A percentile compares a stretch with the other conserved stretches of the same genome.
These are phyloP conservation scores for Eupelmus urozonus DNA, from an alignment of 2,888 invertebrate genomes.

Conservation along the genomic window DNA sequence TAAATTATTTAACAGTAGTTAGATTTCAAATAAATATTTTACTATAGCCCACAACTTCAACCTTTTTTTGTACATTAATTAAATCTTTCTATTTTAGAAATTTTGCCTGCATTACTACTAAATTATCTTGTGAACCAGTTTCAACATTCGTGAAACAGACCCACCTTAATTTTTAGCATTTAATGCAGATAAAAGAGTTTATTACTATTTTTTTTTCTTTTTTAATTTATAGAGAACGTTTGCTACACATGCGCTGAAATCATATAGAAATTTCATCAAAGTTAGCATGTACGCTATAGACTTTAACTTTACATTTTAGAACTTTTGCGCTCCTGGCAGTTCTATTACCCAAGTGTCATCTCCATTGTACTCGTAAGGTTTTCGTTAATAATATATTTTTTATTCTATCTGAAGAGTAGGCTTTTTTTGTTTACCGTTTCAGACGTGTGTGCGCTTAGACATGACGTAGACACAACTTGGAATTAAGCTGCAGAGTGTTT, in stretches of 20 bases:
- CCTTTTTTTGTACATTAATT: no score
- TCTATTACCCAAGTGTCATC: constrained; percentile 63
- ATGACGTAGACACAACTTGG: constrained; percentile 62
- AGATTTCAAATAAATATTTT: no score
- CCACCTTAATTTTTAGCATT: constrained; percentile 46
- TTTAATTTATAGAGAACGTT: constrained; percentile 26
- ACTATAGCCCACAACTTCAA: no score
- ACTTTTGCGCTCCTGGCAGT: constrained; percentile 67
- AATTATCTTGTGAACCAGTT: background rate
- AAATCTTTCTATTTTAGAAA: background rate
- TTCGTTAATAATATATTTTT: constrained; percentile 25
- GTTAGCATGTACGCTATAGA: constrained; percentile 35
- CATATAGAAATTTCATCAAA: constrained; percentile 40
- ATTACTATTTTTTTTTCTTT: constrained; percentile 8
- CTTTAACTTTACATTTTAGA: constrained; percentile 61
- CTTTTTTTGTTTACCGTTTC: constrained; percentile 25
- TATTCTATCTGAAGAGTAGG: constrained; percentile 36
- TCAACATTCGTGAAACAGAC: constrained; percentile 38
- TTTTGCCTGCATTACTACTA: no score
- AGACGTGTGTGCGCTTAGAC: constrained; percentile 69
- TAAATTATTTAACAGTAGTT: background rate
- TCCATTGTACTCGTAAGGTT: constrained; percentile 55
- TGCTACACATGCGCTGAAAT: constrained; percentile 23
- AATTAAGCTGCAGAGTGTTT: constrained; percentile 53
- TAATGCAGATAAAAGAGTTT: constrained; percentile 29